Conservation (phyloP, 2,797 vertebrate species). For the Leucoraja ocellata region DNA sequence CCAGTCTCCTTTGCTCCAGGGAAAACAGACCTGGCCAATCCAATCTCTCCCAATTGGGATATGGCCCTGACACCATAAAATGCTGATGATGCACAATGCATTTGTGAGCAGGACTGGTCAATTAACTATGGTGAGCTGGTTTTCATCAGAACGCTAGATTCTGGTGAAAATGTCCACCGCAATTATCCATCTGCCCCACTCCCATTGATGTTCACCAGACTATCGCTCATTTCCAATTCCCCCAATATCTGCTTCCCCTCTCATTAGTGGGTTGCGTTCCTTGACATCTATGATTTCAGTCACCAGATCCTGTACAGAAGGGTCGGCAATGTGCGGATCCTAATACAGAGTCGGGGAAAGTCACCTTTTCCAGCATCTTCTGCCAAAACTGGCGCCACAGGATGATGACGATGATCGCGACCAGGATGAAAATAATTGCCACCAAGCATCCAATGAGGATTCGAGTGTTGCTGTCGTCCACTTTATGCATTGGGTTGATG, state of each 20-base stretch:
- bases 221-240: background rate
- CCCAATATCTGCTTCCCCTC: background rate
- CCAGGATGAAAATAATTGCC: constrained; percentile 93
- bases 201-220: background rate
- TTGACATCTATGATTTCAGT: background rate
- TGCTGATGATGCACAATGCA: background rate
- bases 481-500: constrained; percentile 81
- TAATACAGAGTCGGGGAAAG: background rate
- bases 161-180: background rate
- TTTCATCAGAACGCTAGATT: background rate
- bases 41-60: background rate
- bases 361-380: constrained; percentile 97
- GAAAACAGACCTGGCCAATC: too few relatives aligned
- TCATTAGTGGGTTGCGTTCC: background rate
- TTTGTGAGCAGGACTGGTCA: background rate
- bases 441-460: constrained; percentile 93
- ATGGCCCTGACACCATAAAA: background rate
- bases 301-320: background rate
- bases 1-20: too few relatives aligned
- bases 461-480: constrained; percentile 91
- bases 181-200: background rate
- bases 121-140: background rate
- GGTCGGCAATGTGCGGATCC: background rate
- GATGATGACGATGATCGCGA: constrained; percentile 94
- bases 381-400: constrained; percentile 98